phyloP scores from a whole-genome alignment of 2,113 vertebrate species.

The Turdus rufiventris region DNA sequence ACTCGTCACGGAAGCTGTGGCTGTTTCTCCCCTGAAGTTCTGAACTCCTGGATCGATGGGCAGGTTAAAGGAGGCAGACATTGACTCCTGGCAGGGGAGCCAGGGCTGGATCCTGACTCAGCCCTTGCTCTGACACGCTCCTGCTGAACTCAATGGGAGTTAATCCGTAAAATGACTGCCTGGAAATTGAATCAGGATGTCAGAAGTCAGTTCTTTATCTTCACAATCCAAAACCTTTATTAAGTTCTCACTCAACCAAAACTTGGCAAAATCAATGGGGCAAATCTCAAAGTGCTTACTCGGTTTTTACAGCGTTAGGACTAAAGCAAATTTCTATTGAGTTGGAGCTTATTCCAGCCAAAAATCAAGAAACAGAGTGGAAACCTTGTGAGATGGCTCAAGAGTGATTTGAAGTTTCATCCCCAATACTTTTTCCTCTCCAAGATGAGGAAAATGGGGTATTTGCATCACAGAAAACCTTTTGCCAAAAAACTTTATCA shows the following conservation, averaged over 20 bases:
- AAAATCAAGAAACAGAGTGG: not conserved
- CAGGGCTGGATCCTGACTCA: constrained; percentile 8
- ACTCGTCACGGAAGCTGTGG: not conserved
- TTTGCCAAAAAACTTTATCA: not conserved
- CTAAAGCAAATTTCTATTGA: constrained; percentile 48
- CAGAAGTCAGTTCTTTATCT: constrained; percentile 54
- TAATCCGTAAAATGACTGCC: constrained; percentile 27
- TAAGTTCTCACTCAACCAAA: constrained; percentile 56
- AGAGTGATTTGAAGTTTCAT: not conserved
- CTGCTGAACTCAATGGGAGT: constrained; percentile 16
- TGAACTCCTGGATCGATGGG: not conserved
- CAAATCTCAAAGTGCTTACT: constrained; percentile 46
- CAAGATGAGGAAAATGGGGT: not conserved
- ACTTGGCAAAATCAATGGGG: constrained; percentile 56
- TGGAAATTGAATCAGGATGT: constrained; percentile 48
- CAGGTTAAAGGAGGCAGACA: constrained; percentile 1
- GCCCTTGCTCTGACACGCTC: not conserved
- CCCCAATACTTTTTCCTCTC: not conserved
- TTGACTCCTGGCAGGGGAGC: not conserved
- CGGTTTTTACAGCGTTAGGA: not conserved
- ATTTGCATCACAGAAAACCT: not conserved
- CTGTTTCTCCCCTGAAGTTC: not conserved
- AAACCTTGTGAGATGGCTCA: not conserved
- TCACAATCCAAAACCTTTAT: constrained; percentile 51
- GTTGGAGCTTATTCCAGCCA: not conserved